phyloP scores from a whole-genome alignment of 64 coral and sea anemone species.

The Anthopleura sola region DNA sequence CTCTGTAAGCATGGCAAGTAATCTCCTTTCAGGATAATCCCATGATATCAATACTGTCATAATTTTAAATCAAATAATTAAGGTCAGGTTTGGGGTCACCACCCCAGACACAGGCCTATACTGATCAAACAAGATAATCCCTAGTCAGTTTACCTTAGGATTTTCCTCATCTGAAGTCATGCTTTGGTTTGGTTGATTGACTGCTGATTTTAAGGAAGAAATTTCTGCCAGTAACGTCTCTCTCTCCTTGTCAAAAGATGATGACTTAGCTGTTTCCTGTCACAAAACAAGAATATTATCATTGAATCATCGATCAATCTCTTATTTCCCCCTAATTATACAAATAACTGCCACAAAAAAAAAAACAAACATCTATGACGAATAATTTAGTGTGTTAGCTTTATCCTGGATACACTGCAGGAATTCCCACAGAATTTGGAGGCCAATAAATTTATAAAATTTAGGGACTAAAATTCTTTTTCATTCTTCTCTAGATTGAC shows the following conservation, averaged over 20 bases:
- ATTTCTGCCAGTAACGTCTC: constrained; percentile 60
- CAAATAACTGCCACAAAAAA: too few relatives aligned
- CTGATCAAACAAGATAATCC: background rate
- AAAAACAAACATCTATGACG: too few relatives aligned
- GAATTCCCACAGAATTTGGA: background rate
- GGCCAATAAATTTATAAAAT: background rate
- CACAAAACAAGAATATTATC: too few relatives aligned
- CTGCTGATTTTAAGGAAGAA: constrained; percentile 53
- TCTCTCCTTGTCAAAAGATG: constrained; percentile 57
- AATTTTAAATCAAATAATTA: background rate
- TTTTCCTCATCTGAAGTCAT: constrained; percentile 1
- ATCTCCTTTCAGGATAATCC: too few relatives aligned
- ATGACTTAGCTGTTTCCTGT: constrained; percentile 48
- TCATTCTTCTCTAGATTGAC: too few relatives aligned
- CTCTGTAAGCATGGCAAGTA: too few relatives aligned
- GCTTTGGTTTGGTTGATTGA: background rate
- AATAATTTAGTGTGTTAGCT: too few relatives aligned
- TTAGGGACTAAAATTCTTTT: too few relatives aligned
- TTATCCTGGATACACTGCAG: too few relatives aligned
- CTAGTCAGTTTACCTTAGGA: constrained; percentile 23
- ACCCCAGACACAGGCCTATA: background rate
- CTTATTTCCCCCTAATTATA: background rate
- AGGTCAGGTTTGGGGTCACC: background rate
- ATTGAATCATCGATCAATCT: too few relatives aligned
- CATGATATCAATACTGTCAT: background rate